phyloP scores from a whole-genome alignment of 2,888 invertebrate genomes.

The Theristus sp. region DNA sequence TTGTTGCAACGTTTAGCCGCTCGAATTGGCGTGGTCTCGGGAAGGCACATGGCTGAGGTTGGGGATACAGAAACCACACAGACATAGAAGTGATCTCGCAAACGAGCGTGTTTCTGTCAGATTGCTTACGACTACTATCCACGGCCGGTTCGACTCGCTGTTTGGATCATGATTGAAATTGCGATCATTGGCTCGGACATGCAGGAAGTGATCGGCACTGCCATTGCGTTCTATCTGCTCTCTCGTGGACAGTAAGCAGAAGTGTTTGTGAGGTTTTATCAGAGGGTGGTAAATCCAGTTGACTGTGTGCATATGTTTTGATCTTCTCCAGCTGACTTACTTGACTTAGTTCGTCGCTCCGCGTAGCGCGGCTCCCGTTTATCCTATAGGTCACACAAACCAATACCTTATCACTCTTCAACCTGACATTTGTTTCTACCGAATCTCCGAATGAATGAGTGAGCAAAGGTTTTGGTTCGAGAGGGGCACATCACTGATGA shows the following conservation, averaged over 20 bases:
- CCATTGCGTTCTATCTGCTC: constrained; percentile 62
- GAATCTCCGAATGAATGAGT: too few species aligned
- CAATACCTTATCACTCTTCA: too few species aligned
- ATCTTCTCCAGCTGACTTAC: too few species aligned
- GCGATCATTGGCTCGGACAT: constrained; percentile 78
- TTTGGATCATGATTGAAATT: constrained; percentile 78
- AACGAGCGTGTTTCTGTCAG: neutral
- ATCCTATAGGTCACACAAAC: too few species aligned
- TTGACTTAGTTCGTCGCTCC: too few species aligned
- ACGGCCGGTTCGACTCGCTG: constrained; percentile 48
- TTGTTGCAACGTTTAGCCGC: constrained; percentile 60
- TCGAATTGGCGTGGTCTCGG: constrained; percentile 64
- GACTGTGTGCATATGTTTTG: too few species aligned
- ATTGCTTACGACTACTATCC: constrained; percentile 53
- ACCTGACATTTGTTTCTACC: too few species aligned
- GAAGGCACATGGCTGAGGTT: constrained; percentile 52
- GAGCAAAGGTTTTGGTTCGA: too few species aligned
- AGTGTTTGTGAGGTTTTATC: neutral
- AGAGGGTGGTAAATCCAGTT: neutral
- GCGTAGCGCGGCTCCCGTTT: too few species aligned
- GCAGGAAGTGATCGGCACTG: constrained; percentile 71
- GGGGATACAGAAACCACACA: constrained; percentile 1
- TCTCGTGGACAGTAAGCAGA: constrained; percentile 57
- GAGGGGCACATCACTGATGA: too few species aligned
- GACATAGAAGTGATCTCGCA: neutral